Percentiles rank a stretch among this genome's conserved stretches.
Evolutionary conservation across 2,113 vertebrate genomes (phyloP).

Genomic region (Sardina pilchardus): DNA sequence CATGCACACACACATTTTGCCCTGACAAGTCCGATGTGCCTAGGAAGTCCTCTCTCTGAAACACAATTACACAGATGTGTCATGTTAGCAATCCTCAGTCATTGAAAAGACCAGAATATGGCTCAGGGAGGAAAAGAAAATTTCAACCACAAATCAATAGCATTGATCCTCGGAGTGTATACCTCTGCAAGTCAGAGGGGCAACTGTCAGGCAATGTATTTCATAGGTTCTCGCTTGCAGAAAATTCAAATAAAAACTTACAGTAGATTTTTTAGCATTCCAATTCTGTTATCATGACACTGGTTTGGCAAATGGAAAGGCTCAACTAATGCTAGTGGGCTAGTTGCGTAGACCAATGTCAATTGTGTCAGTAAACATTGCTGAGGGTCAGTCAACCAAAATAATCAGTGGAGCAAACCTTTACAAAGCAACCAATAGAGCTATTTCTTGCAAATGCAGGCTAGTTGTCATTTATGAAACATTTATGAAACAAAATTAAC

Average conservation of each 20-base stretch:
- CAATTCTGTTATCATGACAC: neutral
- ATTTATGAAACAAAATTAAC: neutral
- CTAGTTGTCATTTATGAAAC: neutral
- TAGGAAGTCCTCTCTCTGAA: neutral
- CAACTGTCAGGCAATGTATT: neutral
- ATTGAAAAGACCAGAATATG: neutral
- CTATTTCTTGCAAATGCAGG: no score
- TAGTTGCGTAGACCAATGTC: no score
- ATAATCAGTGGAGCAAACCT: no score
- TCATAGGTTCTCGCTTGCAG: neutral
- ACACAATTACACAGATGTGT: neutral
- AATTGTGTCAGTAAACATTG: no score
- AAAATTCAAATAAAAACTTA: neutral
- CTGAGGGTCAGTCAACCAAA: no score
- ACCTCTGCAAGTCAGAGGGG: neutral
- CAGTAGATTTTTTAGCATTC: neutral
- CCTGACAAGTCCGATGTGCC: neutral
- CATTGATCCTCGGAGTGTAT: neutral
- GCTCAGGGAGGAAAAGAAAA: neutral
- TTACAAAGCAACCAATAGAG: no score
- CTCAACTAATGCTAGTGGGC: no score
- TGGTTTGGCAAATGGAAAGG: neutral
- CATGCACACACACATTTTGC: neutral
- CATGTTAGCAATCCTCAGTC: constrained; percentile 1
- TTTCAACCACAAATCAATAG: constrained; percentile 15